Conservation (phyloP, 2,888 invertebrate species). For the Cephus pulcher region DNA sequence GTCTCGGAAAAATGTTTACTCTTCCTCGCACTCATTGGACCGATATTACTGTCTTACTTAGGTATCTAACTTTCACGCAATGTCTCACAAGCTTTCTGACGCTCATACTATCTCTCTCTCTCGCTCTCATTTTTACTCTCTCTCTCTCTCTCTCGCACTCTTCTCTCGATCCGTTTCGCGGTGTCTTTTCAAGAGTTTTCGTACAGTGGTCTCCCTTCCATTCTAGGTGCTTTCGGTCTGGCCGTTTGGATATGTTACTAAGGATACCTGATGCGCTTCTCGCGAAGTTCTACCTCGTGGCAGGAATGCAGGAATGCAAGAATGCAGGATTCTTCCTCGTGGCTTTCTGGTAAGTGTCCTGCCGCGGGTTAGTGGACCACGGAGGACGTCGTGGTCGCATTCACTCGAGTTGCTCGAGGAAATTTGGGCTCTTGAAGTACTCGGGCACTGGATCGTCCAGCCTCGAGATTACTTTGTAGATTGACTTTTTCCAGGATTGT, state of each 20-base stretch:
- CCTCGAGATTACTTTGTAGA: conserved; percentile 99
- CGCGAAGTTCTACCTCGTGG: conserved; percentile 41
- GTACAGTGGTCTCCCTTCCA: neutral
- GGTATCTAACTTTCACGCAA: neutral
- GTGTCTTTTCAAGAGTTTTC: neutral
- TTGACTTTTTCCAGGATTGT: conserved; percentile 99
- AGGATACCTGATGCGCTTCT: conserved; percentile 60
- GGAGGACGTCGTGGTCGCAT: conserved; percentile 27
- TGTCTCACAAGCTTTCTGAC: neutral
- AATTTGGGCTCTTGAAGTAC: conserved; percentile 99
- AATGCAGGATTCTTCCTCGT: conserved; percentile 15
- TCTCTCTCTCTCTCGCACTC: conserved; percentile 34
- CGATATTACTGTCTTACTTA: neutral
- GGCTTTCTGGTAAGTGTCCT: neutral
- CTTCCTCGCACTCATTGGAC: neutral
- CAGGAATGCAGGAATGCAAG: conserved; percentile 18
- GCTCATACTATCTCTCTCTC: conserved; percentile 19
- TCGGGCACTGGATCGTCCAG: conserved; percentile 99
- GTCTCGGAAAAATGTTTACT: neutral
- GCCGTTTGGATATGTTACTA: conserved; percentile 59
- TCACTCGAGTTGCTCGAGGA: conserved; percentile 98
- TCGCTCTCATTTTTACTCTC: conserved; percentile 23
- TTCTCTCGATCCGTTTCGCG: neutral
- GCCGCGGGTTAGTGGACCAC: conserved; percentile 34
- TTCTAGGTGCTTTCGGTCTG: conserved; percentile 17